Base-by-base conservation (phyloP, 2,113 vertebrate genomes). In the Cryptoleucopteryx plumbea region DNA sequence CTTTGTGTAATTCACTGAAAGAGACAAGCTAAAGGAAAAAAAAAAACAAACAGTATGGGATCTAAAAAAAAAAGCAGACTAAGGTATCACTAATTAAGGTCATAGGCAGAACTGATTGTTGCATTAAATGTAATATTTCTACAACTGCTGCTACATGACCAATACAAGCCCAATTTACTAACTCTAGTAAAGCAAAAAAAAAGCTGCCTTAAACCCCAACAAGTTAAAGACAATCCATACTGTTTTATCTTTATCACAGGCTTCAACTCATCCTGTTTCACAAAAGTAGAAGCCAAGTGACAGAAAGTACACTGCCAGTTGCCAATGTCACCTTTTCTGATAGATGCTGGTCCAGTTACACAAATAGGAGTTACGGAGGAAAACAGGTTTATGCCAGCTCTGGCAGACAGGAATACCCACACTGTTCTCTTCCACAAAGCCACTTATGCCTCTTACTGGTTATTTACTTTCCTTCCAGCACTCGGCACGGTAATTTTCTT, bases 301-400 rank as follows among this genome's bases (percentile, higher is more conserved):
- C 75, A 66, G n/a, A 13, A 58, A 75, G 58, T 7, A 19, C 31
- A 2, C 34, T 47, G 82, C 52, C 74, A 84, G 78, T 9, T 89
- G 25, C 48, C 42, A 70, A 4, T 2, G 53, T n/a, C 83, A 70
- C 67, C 75, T 80, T 16, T 55, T 79, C 59, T 45, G 31, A 61
- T 7, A 73, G 58, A 40, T 10, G 59, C 48, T 34, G 43, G 26
- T 13, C 26, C 38, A 31, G 23, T 31, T 8, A 32, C 1, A 36
- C 36, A 16, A 48, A 23, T 0, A 55, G 42, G 22, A 82, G 52
- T 32, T 2, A 21, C 0, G 0, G 47, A 85, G 52, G 53, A 31
- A 42, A 81, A 25, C 25, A 50, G 55, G 5, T 19, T 25, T 47
- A 73, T 31, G 55, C 58, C 82, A 92, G 68, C 5, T 59, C 42